A percentile compares a stretch with the other conserved stretches of the same genome.
Evolutionary conservation across 2,888 invertebrate species (phyloP).

Genomic region (Apodemia hepburni): DNA sequence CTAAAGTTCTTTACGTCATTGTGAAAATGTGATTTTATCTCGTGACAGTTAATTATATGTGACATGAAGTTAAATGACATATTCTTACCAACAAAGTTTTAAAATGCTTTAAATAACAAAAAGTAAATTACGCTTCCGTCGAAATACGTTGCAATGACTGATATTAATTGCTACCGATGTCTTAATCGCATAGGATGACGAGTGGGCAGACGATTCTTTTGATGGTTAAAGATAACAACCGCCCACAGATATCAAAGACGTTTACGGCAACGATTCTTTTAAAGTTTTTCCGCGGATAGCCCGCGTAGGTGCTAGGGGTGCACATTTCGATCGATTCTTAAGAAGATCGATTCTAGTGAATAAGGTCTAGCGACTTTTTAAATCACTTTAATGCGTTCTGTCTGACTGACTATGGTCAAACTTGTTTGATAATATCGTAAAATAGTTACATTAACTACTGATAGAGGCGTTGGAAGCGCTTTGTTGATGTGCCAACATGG

Average conservation of each 20-base stretch:
- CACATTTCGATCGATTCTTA: too few species aligned
- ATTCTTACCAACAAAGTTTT: slow-evolving; percentile 2
- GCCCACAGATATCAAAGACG: background rate
- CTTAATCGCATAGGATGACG: slow-evolving; percentile 4
- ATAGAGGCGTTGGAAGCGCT: too few species aligned
- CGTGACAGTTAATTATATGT: slow-evolving; percentile 27
- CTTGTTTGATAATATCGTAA: too few species aligned
- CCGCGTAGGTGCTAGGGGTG: too few species aligned
- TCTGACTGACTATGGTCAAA: too few species aligned
- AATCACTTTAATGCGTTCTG: too few species aligned
- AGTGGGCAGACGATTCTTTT: background rate
- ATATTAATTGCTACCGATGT: background rate
- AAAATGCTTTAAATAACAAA: slow-evolving; percentile 2
- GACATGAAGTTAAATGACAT: slow-evolving; percentile 23
- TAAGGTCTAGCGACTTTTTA: too few species aligned
- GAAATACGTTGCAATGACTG: background rate
- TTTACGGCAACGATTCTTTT: background rate
- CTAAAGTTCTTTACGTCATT: background rate
- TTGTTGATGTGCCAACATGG: too few species aligned
- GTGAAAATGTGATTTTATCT: slow-evolving; percentile 23
- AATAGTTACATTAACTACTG: too few species aligned
- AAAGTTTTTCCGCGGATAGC: too few species aligned
- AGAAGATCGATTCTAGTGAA: too few species aligned
- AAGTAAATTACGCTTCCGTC: background rate
- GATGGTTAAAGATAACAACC: background rate